Evolutionary conservation across 2,888 invertebrate species (phyloP).

Genomic region (Stenurella melanura): DNA sequence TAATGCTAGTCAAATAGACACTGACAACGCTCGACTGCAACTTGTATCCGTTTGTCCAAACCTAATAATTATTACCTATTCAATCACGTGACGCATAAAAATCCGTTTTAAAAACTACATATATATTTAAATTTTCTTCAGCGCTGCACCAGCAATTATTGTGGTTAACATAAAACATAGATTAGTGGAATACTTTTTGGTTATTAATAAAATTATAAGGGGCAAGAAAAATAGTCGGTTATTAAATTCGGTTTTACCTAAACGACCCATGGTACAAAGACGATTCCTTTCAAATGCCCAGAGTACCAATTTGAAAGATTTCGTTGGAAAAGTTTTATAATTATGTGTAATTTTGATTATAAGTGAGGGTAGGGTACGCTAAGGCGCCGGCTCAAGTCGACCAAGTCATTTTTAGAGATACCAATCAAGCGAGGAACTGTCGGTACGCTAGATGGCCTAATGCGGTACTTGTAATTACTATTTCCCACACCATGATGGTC

Average conservation of each 20-base stretch:
- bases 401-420: constrained; percentile 59
- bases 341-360: constrained; percentile 73
- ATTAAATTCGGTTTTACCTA: constrained; percentile 57
- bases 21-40: too few relatives aligned
- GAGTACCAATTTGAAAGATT: constrained; percentile 61
- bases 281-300: constrained; percentile 62
- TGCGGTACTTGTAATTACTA: constrained; percentile 72
- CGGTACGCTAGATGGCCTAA: constrained; percentile 59
- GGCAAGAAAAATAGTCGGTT: constrained; percentile 53
- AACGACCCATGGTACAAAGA: constrained; percentile 51
- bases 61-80: not conserved
- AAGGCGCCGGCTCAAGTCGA: constrained; percentile 58
- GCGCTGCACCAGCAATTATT: constrained; percentile 5
- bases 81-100: not conserved
- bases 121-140: not conserved
- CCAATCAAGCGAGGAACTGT: constrained; percentile 50
- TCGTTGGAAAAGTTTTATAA: constrained; percentile 69
- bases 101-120: not conserved
- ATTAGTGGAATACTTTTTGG: constrained; percentile 48
- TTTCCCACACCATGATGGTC: constrained; percentile 72
- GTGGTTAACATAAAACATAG: constrained; percentile 53
- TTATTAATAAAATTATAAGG: constrained; percentile 58
- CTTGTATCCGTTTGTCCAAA: not conserved
- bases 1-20: too few relatives aligned
- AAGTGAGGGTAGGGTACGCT: constrained; percentile 67